Conservation (phyloP, 2,888 invertebrate genomes). For the Torymus aiolomorphi region DNA sequence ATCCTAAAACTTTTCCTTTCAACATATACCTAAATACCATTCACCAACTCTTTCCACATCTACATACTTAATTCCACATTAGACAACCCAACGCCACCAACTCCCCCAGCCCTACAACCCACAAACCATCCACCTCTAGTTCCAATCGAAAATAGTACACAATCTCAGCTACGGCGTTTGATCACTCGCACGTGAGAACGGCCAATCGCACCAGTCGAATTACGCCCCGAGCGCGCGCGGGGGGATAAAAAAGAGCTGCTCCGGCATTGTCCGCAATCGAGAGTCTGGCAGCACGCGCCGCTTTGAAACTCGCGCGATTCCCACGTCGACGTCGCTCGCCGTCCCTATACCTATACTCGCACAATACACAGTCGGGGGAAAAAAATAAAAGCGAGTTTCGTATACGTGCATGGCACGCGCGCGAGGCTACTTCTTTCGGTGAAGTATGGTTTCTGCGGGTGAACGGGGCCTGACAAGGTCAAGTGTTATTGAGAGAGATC, state of each 20-base stretch:
- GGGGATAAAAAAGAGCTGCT: neutral
- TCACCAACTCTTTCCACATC: too few species aligned
- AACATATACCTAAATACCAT: too few species aligned
- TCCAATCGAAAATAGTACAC: slow-evolving; percentile 18
- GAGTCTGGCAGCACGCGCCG: slow-evolving; percentile 9
- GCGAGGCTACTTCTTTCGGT: slow-evolving; percentile 8
- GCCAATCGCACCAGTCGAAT: slow-evolving; percentile 46
- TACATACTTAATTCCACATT: too few species aligned
- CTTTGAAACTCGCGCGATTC: slow-evolving; percentile 34
- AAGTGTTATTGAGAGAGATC: neutral
- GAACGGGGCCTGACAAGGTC: slow-evolving; percentile 11
- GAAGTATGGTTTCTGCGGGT: neutral
- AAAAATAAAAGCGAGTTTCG: neutral
- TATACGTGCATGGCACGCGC: neutral
- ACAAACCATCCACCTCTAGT: too few species aligned
- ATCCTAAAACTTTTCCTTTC: too few species aligned
- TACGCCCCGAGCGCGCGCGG: slow-evolving; percentile 1
- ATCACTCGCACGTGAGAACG: slow-evolving; percentile 31
- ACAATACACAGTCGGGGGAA: slow-evolving; percentile 12
- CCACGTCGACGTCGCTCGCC: slow-evolving; percentile 29
- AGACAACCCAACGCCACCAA: too few species aligned
- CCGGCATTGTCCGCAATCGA: slow-evolving; percentile 37
- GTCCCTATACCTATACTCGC: neutral
- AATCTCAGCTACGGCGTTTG: neutral
- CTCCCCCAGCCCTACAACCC: too few species aligned